Base-by-base conservation (phyloP, 2,888 invertebrate species). In the Sesamia inferens region DNA sequence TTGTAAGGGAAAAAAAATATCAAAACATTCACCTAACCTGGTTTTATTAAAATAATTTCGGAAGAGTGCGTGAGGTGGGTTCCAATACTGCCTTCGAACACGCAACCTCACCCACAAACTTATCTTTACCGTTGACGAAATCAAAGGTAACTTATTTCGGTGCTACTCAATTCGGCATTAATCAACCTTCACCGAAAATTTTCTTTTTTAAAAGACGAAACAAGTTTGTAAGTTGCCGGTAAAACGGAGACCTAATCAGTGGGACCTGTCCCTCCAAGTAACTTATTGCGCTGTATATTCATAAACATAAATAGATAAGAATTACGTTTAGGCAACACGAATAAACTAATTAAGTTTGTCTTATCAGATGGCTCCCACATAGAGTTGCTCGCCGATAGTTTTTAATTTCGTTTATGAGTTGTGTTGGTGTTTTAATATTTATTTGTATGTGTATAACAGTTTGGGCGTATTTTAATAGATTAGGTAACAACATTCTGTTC, bases 41-140 rank as follows among this genome's bases (percentile, higher is more conserved):
- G 92, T 94, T 95, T 88, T 95, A 95, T 94, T 95, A 95, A 95
- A 95, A 95, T 95, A 93, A 95, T 96, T 95, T 95, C 89, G 91
- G 91, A 92, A 87, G 86, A 92, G 94, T 96, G 96, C 96, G 96
- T 96, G 96, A 91, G 92, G 83, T 90, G 91, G 90, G 92, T 92
- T 90, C 87, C 87, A 83, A 93, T 93, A 96, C 92, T 92, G 92
- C 93, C 86, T 81, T 74, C 83, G 85, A 85, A 88, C 96, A 96
- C 95, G 96, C 96, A 85, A 94, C 82, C 82, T 83, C 68, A 85
- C 83, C 82, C 78, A 89, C 91, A 88, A 90, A 88, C 81, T 90
- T 90, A 89, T 83, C 77, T 88, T 86, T 91, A 74, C 87, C 76
- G 72, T 78, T 83, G 72, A 81, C 74, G 76, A 84, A 84, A 72